Percentiles rank a stretch among this genome's conserved stretches.
Conservation (phyloP, 2,113 vertebrate genomes). For the Ceyx margarethae region DNA sequence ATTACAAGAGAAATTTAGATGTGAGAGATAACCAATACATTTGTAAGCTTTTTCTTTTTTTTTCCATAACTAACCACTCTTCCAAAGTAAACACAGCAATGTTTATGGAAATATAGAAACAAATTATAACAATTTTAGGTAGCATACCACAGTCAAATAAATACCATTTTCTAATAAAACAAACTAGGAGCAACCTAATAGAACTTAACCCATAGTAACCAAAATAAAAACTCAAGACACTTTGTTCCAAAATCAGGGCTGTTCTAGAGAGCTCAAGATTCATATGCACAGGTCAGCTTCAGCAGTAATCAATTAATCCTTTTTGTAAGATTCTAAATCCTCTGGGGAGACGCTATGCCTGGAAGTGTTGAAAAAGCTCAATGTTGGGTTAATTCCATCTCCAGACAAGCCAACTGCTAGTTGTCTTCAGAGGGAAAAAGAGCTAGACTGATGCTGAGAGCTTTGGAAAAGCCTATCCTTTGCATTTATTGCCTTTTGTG, state of each 20-base stretch:
- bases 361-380: background rate
- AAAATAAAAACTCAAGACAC: background rate
- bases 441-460: background rate
- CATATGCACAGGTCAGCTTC: background rate
- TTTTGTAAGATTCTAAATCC: background rate
- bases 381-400: background rate
- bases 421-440: background rate
- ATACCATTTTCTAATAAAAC: conserved; percentile 62
- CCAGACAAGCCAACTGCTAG: background rate
- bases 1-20: conserved; percentile 13
- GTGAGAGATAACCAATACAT: background rate
- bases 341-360: background rate
- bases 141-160: conserved; percentile 59
- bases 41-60: conserved; percentile 8
- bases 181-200: conserved; percentile 37
- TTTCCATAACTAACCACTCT: background rate
- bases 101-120: conserved; percentile 64
- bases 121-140: conserved; percentile 62
- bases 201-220: conserved; percentile 40
- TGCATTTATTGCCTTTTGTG: background rate
- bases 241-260: background rate
- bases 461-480: background rate
- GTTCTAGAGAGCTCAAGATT: background rate
- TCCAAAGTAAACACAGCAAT: conserved; percentile 54
- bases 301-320: background rate